These are phyloP conservation scores for Palloptera scutellata DNA, from an alignment of 2,888 invertebrate genomes.

Conservation along the genomic window DNA sequence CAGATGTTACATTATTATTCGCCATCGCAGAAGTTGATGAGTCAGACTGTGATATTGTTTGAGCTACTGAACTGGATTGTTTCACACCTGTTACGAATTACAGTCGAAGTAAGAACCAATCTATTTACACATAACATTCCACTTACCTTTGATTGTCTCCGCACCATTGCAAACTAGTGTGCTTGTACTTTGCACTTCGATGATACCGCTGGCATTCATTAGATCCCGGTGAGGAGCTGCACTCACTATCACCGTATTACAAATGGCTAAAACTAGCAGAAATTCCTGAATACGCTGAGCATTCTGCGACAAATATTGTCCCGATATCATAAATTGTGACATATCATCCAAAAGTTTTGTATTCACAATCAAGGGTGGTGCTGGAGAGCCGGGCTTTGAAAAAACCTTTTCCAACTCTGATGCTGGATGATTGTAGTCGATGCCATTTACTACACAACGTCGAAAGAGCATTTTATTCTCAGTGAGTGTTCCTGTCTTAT, in stretches of 20 bases:
- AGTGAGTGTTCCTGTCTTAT: constrained; percentile 97
- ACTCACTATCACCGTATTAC: constrained; percentile 96
- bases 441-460: constrained; percentile 86
- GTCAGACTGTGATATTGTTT: constrained; percentile 29
- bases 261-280: constrained; percentile 88
- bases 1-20: constrained; percentile 35
- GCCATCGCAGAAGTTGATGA: constrained; percentile 32
- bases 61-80: constrained; percentile 2
- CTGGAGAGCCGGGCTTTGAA: constrained; percentile 65
- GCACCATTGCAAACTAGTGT: constrained; percentile 41
- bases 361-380: constrained; percentile 66
- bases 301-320: constrained; percentile 67
- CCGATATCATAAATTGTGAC: constrained; percentile 43
- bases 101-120: neutral
- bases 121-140: neutral
- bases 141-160: constrained; percentile 53
- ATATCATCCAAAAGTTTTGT: constrained; percentile 67
- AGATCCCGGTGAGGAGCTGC: constrained; percentile 76
- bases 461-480: constrained; percentile 98
- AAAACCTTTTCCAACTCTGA: constrained; percentile 72
- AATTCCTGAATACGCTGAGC: constrained; percentile 85
- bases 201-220: constrained; percentile 76
- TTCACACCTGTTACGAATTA: constrained; percentile 29
- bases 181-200: constrained; percentile 65
- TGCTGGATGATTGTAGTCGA: constrained; percentile 86